phyloP scores from a whole-genome alignment of 2,113 vertebrate genomes.

The Oncorhynchus kisutch region DNA sequence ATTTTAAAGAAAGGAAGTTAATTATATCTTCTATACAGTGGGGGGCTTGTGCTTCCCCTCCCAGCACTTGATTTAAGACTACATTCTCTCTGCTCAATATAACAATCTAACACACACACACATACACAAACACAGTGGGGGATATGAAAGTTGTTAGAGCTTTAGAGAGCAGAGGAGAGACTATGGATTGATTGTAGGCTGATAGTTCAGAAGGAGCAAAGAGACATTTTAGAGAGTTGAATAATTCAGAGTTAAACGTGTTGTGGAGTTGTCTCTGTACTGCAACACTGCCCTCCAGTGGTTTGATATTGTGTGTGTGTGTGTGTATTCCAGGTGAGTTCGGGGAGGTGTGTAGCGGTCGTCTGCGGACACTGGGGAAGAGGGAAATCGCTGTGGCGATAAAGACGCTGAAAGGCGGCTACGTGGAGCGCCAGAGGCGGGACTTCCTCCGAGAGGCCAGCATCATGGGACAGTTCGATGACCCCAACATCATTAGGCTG shows the following conservation, averaged over 20 bases:
- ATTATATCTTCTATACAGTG: slow-evolving; percentile 6
- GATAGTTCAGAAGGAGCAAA: slow-evolving; percentile 26
- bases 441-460: slow-evolving; percentile 94
- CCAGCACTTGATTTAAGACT: neutral
- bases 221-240: slow-evolving; percentile 41
- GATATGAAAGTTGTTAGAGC: slow-evolving; percentile 39
- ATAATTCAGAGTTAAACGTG: slow-evolving; percentile 33
- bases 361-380: slow-evolving; percentile 89
- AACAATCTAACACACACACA: too few species aligned
- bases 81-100: neutral
- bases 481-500: slow-evolving; percentile 91
- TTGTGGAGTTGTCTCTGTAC: slow-evolving; percentile 28
- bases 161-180: slow-evolving; percentile 44
- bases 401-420: slow-evolving; percentile 92
- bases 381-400: slow-evolving; percentile 95
- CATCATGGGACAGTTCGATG: slow-evolving; percentile 96
- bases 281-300: slow-evolving; percentile 70
- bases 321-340: slow-evolving; percentile 82
- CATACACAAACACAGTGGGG: neutral
- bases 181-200: slow-evolving; percentile 33
- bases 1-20: slow-evolving; percentile 10
- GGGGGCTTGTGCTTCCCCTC: slow-evolving; percentile 1
- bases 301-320: slow-evolving; percentile 7
- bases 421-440: slow-evolving; percentile 87
- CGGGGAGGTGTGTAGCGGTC: slow-evolving; percentile 94